These are phyloP conservation scores for Pelodytes ibericus DNA, from an alignment of 2,797 vertebrate genomes.

Conservation along the genomic window DNA sequence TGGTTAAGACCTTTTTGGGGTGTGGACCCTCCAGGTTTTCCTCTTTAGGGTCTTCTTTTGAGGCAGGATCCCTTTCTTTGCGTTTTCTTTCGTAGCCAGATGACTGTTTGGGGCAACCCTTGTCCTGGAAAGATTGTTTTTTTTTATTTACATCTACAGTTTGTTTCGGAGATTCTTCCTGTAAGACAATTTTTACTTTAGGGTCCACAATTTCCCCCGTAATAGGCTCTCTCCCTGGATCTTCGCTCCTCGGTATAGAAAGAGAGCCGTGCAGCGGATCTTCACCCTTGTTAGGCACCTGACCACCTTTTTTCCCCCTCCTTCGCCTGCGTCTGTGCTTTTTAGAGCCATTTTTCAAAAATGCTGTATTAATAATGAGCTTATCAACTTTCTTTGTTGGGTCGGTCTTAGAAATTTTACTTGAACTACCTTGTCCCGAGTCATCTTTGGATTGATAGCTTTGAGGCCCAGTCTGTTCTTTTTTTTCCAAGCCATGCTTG, in stretches of 20 bases:
- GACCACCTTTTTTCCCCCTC: slow-evolving; percentile 49
- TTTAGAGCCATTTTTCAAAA: slow-evolving; percentile 22
- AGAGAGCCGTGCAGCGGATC: no score
- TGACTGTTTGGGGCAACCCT: no score
- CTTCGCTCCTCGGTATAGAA: no score
- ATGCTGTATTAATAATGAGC: slow-evolving; percentile 46
- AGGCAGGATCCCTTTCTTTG: slow-evolving; percentile 38
- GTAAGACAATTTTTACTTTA: no score
- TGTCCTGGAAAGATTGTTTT: no score
- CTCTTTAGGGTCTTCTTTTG: slow-evolving; percentile 37
- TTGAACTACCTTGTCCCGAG: background rate
- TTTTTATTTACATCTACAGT: no score
- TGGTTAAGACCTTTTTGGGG: slow-evolving; percentile 51
- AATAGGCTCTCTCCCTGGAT: no score
- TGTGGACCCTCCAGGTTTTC: slow-evolving; percentile 44
- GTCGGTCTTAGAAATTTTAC: background rate
- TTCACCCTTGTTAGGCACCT: background rate
- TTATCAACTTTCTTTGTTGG: slow-evolving; percentile 4
- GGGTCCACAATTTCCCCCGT: no score
- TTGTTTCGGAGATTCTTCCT: no score
- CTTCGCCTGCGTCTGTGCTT: slow-evolving; percentile 46
- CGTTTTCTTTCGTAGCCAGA: slow-evolving; percentile 1
- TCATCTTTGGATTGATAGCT: background rate
- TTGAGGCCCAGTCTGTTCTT: background rate
- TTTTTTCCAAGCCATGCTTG: background rate